Base-by-base conservation (phyloP, 2,888 invertebrate genomes). In the Fissipunctia ypsillon region DNA sequence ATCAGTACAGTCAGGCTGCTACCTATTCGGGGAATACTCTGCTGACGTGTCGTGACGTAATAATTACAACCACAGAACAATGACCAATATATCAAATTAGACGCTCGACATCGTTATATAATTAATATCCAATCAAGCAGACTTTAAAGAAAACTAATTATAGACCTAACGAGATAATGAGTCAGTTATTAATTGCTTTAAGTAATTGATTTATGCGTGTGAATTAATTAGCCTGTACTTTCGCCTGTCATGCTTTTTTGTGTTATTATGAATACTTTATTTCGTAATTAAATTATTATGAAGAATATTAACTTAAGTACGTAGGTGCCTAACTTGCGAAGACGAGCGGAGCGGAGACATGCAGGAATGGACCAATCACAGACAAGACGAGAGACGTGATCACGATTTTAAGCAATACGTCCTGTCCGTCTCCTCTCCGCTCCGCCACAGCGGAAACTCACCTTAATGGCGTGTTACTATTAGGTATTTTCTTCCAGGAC, bases 101-200 rank as follows among this genome's bases (percentile, higher is more conserved):
- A 60, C 25, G 35, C 5, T 52, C 16, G 31, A 50, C 35, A 78
- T 73, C 60, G 45, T 76, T 73, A 73, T 70, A 28, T 76, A 80
- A 85, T 81, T 76, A 70, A 63, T 64, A 54, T 59, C 9, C 41
- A 76, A 81, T 73, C 41, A 78, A 68, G 64, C 68, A 65, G 5
- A 35, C 5, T 63, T 61, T 63, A 76, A 85, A 81, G 73, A 83
- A 83, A 84, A 61, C 59, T 76, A 85, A 85, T 81, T 66, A 76
- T 72, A 80, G 72, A 71, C 72, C 65, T 64, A 72, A 54, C 54
- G 56, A 76, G 74, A 75, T 77, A 83, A 76, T 77, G 72, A 73
- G 52, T 35, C 52, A 43, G 54, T 56, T 56, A 76, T 60, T 77
- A 78, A 80, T 71, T 50, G 52, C 41, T 57, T 19, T 14, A 50